Evolutionary conservation across 2,888 invertebrate species (phyloP), one percentile per base, ranked within the genome.

Genomic region (Caradrina clavipalpis): DNA sequence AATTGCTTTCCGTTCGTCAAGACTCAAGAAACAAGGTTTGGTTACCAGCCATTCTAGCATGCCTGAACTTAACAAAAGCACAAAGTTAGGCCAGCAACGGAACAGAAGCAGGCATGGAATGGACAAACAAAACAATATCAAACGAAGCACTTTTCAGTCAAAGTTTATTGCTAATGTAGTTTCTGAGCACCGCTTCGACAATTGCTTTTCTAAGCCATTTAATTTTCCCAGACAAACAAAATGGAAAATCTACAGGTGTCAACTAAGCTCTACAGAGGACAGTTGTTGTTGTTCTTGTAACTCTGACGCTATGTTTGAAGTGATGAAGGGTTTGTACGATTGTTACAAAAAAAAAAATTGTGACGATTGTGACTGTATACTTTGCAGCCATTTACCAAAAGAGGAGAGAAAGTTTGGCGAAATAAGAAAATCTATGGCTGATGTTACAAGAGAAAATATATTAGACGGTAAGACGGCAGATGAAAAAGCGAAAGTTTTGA

Each of bases 251-350:
- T 82, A 73, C 39, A 64, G 79, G 19, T 78, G 78, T 54, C 82
- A 78, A 61, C 22, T 78, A 26, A 45, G 26, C 2, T 5, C 51
- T 45, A 5, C 13, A 17, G 61, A 68, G 17, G 78, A 82, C 4
- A 65, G 81, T 54, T 93, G 84, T 59, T 79, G 77, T 56, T 79
- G 82, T 63, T 67, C 62, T 51, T 79, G 80, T 82, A 93, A 93
- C 78, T 93, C 94, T 50, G 93, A 94, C 77, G 92, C 92, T 15
- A 92, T 94, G 92, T 94, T 93, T 77, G 93, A 93, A 81, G 93
- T 93, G 1, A 93, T 94, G 93, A 93, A 94, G 82, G 89, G 92
- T 67, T 87, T 94, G 15, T 93, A 93, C 64, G 93, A 93, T 57
- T 93, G 94, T 74, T 93, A 93, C 61, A 93, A 93, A 77, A 92